Evolutionary conservation across 1,140 invertebrate species (phyloP), one percentile per base, ranked within the genome.

Genomic region (Sitodiplosis mosellana): DNA sequence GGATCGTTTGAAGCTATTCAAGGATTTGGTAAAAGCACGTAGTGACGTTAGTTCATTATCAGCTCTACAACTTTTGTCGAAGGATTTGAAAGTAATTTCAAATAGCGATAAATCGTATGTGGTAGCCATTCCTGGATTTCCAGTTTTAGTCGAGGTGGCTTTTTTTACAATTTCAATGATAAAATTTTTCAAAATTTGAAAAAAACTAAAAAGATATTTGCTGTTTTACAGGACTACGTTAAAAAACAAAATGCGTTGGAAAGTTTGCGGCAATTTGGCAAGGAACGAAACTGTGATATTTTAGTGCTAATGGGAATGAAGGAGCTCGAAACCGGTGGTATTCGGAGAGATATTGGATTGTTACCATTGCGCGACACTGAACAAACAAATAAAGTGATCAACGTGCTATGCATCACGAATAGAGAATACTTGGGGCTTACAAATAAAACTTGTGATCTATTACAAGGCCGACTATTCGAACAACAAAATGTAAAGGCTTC

Each of bases 21-120:
- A 66, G 18, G 60, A 68, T 21, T 59, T 82, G 38, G 56, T 74
- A 17, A 52, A 60, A 2, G 78, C 78, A 2, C 73, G 78, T 54
- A 67, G 66, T 20, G 72, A 80, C 55, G 60, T 78, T 10, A 69
- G 67, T 42, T 55, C 53, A 20, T 58, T 81, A 2, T 70, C 63
- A 6, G 59, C 69, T 1, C 54, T 61, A 8, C 73, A 81, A 55
- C 59, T 81, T 11, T 55, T 82, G 33, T 65, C 69, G n/a, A 78
- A 72, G 58, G 79, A 81, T 56, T 56, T 78, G 33, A 83, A 82
- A 67, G 46, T 75, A 18, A 55, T 76, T 8, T 44, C 51, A 11
- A 59, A 52, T 7, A 3, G 3, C 1, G 54, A 54, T 14, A 46
- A 43, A 2, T 49, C 52, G 3, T 49, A 21, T 2, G 59, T 64